These are phyloP conservation scores for Rhingia rostrata DNA, from an alignment of 2,888 invertebrate species.

Conservation along the genomic window DNA sequence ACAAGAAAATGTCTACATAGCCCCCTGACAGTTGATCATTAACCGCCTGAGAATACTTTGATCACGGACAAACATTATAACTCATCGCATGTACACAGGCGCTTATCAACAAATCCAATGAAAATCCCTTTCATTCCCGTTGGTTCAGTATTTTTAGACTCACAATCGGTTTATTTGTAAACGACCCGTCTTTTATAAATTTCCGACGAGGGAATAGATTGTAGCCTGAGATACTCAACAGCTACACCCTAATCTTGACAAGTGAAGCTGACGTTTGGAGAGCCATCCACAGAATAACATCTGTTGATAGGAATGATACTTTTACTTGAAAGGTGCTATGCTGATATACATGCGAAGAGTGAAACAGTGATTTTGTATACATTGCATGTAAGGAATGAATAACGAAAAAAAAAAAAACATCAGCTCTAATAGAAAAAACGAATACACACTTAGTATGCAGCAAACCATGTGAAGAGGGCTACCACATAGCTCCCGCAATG, in stretches of 20 bases:
- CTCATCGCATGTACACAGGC: constrained; percentile 1
- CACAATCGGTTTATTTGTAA: constrained; percentile 38
- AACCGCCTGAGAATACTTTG: constrained; percentile 9
- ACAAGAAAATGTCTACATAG: constrained; percentile 7
- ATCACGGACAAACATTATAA: constrained; percentile 16
- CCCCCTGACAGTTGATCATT: constrained; percentile 15
- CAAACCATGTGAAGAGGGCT: no score
- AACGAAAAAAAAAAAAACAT: no score
- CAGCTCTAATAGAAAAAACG: no score
- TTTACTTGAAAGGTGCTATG: constrained; percentile 6
- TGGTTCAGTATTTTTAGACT: constrained; percentile 28
- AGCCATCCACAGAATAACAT: constrained; percentile 14
- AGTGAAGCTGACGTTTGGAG: constrained; percentile 22
- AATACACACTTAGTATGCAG: no score
- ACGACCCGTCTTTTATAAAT: constrained; percentile 20
- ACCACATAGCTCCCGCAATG: no score
- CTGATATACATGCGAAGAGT: not conserved
- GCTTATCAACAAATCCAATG: constrained; percentile 11
- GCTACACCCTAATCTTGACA: constrained; percentile 5
- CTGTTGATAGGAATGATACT: constrained; percentile 14
- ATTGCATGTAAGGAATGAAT: no score
- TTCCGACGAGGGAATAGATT: constrained; percentile 24
- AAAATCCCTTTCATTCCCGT: not conserved
- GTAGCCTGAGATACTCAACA: not conserved
- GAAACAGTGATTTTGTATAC: no score